A percentile compares a stretch with the other conserved stretches of the same genome.
These are phyloP conservation scores for Thymelicus lineola DNA, from an alignment of 2,888 invertebrate species.

Conservation along the genomic window DNA sequence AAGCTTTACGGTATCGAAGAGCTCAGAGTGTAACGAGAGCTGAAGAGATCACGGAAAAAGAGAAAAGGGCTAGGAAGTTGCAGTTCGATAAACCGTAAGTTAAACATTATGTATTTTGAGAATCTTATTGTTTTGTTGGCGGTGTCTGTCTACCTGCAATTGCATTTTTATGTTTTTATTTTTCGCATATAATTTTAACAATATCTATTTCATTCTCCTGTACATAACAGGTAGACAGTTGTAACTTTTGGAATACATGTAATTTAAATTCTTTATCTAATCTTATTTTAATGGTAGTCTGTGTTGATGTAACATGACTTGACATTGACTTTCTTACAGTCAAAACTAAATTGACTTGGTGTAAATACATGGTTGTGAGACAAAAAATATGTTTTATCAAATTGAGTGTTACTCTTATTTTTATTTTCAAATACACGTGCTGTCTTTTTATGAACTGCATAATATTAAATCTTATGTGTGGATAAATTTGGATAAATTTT, in stretches of 20 bases:
- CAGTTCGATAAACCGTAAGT: slow-evolving; percentile 96
- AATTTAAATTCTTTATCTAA: neutral
- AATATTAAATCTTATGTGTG: too few relatives aligned
- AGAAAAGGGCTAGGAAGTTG: slow-evolving; percentile 90
- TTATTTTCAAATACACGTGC: too few relatives aligned
- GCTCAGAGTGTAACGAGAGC: slow-evolving; percentile 95
- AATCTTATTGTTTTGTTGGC: slow-evolving; percentile 16
- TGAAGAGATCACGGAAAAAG: slow-evolving; percentile 93
- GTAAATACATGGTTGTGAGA: too few relatives aligned
- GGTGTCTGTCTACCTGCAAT: neutral
- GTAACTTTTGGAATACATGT: neutral
- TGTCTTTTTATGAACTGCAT: too few relatives aligned
- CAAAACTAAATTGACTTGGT: neutral
- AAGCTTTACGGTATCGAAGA: slow-evolving; percentile 87
- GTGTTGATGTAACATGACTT: slow-evolving; percentile 1
- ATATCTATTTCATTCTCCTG: too few relatives aligned
- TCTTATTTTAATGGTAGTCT: neutral
- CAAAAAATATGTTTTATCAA: too few relatives aligned
- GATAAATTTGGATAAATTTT: too few relatives aligned
- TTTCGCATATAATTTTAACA: too few relatives aligned
- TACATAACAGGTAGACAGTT: too few relatives aligned
- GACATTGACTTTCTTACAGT: neutral
- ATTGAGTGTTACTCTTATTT: too few relatives aligned
- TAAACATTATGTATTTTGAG: neutral
- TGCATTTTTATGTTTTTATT: neutral